Evolutionary conservation across 92 coral and sea anemone genomes (phyloP).

Genomic region (Pocillopora meandrina): DNA sequence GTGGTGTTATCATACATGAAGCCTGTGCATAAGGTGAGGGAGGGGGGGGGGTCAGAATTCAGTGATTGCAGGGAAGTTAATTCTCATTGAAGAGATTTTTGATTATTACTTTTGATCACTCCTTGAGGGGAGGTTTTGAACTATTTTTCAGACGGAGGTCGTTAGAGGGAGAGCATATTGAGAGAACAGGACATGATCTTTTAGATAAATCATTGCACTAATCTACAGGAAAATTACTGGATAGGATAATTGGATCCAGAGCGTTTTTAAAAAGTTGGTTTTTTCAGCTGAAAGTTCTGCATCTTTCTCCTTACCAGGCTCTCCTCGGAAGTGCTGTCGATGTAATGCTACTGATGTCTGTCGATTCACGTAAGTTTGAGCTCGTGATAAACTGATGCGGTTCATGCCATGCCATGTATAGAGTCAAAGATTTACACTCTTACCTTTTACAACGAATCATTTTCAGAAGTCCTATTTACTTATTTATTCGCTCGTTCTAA

Average conservation of each 20-base stretch:
- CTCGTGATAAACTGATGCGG: background rate
- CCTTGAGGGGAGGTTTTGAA: background rate
- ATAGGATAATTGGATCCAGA: no score
- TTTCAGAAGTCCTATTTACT: no score
- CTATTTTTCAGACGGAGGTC: no score
- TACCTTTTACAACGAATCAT: no score
- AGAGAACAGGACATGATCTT: no score
- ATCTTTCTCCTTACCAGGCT: conserved; percentile 56
- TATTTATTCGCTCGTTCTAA: no score
- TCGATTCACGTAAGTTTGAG: conserved; percentile 88
- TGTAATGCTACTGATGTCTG: conserved; percentile 93
- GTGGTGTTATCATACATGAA: conserved; percentile 90
- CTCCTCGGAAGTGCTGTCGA: conserved; percentile 87
- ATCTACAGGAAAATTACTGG: no score
- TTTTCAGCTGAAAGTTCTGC: background rate
- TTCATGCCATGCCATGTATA: background rate
- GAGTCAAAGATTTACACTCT: no score
- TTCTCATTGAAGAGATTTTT: background rate
- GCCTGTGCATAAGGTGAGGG: conserved; percentile 81
- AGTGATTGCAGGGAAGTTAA: background rate
- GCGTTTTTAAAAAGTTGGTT: background rate
- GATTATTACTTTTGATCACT: background rate
- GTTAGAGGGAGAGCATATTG: no score
- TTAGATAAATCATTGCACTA: no score
- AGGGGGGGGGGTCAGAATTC: no score